Base-by-base conservation (phyloP, 92 coral and sea anemone species). In the Epizoanthus scotinus region DNA sequence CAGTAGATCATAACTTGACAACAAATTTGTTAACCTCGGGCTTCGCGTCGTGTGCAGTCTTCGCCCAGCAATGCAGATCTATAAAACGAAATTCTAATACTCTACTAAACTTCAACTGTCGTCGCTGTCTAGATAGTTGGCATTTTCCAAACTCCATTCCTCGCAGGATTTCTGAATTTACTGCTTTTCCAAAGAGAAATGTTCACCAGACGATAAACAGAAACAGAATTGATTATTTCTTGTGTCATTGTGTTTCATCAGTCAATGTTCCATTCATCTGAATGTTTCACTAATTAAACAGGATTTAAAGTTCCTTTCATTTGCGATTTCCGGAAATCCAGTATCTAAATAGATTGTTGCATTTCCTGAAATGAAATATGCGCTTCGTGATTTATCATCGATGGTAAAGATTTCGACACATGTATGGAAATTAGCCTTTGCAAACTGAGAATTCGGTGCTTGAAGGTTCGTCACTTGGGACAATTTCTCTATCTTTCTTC, bases 281-380 rank as follows among this genome's bases (percentile, higher is more conserved):
- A 58, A 47, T 29, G 31, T 38, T 47, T 38, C 53, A 9, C 81
- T 75, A 75, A 60, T 75, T 36, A 21, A 59, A 75, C 56, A 36
- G 15, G 38, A 75, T 58, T 75, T 59, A 34, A 36, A 29, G 66
- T 22, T 55, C 38, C 52, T 40, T 55, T 36, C 57, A 40, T 59
- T 50, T 63, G 52, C 50, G 28, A 53, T 81, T 49, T 82, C 78
- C 86, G 84, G 86, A 82, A 86, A 68, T 47, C 79, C 68, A 75
- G 81, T 75, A 75, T 59, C 81, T 75, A 75, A 75, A 75, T 75
- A 59, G 87, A 82, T 82, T 77, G 80, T 66, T 72, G 36, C 56
- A 70, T 87, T 83, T 87, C 87, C 87, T 82, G 90, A 87, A 68
- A 83, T 38, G 36, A 71, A 69, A 70, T 78, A 75, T 75, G 66